phyloP scores from a whole-genome alignment of 35 echinoderm and acorn worm species.

The Hemicentrotus pulcherrimus region DNA sequence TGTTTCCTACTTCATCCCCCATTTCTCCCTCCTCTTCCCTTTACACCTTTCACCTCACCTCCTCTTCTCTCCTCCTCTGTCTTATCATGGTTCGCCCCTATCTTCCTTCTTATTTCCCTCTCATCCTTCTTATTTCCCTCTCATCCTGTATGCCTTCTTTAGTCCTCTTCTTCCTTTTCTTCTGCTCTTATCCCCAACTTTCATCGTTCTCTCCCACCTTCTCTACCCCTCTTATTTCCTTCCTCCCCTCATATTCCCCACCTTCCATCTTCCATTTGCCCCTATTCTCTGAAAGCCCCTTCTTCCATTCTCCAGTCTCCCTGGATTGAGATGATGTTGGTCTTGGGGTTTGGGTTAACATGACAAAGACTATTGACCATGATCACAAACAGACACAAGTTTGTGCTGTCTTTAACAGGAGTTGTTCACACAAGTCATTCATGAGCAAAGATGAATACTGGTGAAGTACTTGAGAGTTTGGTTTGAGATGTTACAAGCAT shows the following conservation, averaged over 20 bases:
- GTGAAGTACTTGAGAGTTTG: not conserved
- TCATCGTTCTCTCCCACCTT: not conserved
- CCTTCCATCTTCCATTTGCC: not conserved
- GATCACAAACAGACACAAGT: conserved; percentile 17
- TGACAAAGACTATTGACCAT: conserved; percentile 3
- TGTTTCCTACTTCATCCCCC: not conserved
- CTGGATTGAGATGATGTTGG: conserved; percentile 8
- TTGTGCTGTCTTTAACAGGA: not conserved
- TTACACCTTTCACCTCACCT: too few species aligned
- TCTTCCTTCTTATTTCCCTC: not conserved
- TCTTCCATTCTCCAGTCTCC: not conserved
- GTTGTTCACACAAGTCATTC: not conserved
- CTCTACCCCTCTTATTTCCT: not conserved
- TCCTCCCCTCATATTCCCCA: not conserved
- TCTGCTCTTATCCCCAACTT: not conserved
- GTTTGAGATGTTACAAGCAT: not conserved
- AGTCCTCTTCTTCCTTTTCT: too few species aligned
- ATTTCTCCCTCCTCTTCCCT: not conserved
- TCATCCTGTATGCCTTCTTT: not conserved
- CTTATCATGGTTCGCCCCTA: not conserved
- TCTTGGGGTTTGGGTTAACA: not conserved
- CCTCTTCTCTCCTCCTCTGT: too few species aligned
- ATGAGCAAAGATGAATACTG: not conserved
- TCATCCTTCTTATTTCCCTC: not conserved
- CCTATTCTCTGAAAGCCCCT: not conserved